Base-by-base conservation (phyloP, 2,888 invertebrate genomes). In the Caenorhabditis sp. region DNA sequence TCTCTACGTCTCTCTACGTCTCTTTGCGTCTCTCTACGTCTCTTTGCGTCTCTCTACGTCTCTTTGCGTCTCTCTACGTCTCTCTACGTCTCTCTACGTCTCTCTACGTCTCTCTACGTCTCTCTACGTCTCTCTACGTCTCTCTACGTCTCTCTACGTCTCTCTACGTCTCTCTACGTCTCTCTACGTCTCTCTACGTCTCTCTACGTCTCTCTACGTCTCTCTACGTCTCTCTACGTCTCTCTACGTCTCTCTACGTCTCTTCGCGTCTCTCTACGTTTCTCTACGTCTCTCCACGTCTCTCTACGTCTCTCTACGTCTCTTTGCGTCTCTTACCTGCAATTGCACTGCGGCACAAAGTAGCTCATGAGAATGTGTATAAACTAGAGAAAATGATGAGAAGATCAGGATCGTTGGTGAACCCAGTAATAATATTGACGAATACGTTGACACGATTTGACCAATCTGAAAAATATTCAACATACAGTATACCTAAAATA, bases 351-450 rank as follows among this genome's bases (percentile, higher is more conserved):
- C 57, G 3, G 80, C 76, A 58, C 80, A 80, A 0, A 77, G 43
- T 17, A 73, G 63, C n/a, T 77, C 77, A 61, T 80, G 76, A n/a
- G 56, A 60, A 52, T 80, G 80, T 1, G 72, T 70, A 59, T 80
- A 80, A 59, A 73, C 60, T 2, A 80, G 59, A 1, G 74, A 50
- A 56, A 73, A 69, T 1, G 43, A 23, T 20, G 76, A 70, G 61
- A 69, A 80, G 2, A 70, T 23, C 1, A 77, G 56, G n/a, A 80
- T 43, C 2, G 62, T 59, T 12, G 80, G 80, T n/a, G 75, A 64
- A 14, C 59, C 25, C 54, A 80, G 76, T 1, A 80, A 67, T 8
- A 77, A 65, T 31, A 80, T 63, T 14, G 67, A 67, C 0, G 77
- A 67, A 27, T 77, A 64, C 7, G 72, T 31, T 3, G 72, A 65